Base-by-base conservation (phyloP, 2,797 vertebrate species). In the Melanotaenia trifasciata region DNA sequence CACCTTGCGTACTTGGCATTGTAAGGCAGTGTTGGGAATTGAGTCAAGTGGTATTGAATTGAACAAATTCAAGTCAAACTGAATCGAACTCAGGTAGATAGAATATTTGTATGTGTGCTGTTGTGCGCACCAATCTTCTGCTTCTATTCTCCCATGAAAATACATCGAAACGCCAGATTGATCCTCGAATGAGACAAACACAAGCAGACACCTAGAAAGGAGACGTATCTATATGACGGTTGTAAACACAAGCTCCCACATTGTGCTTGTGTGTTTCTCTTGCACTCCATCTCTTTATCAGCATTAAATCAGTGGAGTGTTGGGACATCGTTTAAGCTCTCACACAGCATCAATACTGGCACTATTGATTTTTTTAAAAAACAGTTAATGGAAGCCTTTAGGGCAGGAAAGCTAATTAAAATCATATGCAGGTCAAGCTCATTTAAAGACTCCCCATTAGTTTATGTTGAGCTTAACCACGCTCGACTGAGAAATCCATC, bases 381-480 rank as follows among this genome's bases (percentile, higher is more conserved):
- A 92, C 92, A 90, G 90, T 94, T 95, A 94, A 94, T 95, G 93
- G 92, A 93, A 92, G 90, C 93, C 93, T 93, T 93, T 88, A 87
- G 93, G 93, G 92, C 88, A 92, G 89, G 79, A 91, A 92, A 94
- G 91, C 92, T 94, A 94, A 95, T 94, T 95, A 93, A 93, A 95
- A 94, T 93, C 92, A 93, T 94, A 93, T 92, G 90, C 92, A 91
- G 93, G 93, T 95, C 93, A 94, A 92, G 93, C 92, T 93, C 90
- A 90, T 94, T 93, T 94, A 94, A 94, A 91, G 93, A 93, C 90
- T 93, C 91, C 89, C 89, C 90, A 93, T 94, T 94, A 93, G 91
- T 94, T 94, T 91, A 91, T 85, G 90, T 93, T 94, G 90, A 93
- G 90, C 92, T 91, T 93, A 93, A 92, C 88, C 87, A 90, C 80